Conservation (phyloP, 1,140 invertebrate genomes). For the Megalopta genalis region DNA sequence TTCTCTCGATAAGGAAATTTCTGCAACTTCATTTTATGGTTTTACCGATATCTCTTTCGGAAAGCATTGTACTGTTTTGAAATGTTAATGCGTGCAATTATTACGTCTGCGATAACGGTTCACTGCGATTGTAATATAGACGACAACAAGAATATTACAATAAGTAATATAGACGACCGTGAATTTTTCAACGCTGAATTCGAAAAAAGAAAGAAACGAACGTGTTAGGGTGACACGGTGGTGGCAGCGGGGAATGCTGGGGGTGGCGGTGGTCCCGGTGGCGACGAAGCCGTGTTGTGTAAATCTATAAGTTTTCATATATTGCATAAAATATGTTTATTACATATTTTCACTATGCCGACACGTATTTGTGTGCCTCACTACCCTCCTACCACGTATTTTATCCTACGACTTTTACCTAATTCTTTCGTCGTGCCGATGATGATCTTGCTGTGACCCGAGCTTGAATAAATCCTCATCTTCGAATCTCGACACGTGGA, state of each 20-base stretch:
- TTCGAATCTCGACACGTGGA: not conserved
- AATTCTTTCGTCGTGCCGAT: not conserved
- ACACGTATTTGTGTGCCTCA: slow-evolving; percentile 50
- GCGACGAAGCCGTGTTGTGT: slow-evolving; percentile 47
- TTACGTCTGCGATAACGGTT: not conserved
- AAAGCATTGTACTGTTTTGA: not conserved
- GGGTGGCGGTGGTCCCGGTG: slow-evolving; percentile 30
- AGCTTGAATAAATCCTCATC: not conserved
- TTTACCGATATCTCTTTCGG: not conserved
- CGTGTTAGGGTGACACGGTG: not conserved
- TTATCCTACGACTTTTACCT: slow-evolving; percentile 19
- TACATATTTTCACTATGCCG: slow-evolving; percentile 64
- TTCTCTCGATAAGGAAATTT: not conserved
- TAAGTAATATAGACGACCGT: too few relatives aligned
- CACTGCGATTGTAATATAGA: not conserved
- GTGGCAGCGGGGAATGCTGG: slow-evolving; percentile 21
- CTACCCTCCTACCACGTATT: slow-evolving; percentile 14
- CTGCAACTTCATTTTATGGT: slow-evolving; percentile 29
- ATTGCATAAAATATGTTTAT: slow-evolving; percentile 66
- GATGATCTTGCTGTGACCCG: not conserved
- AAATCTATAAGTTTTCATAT: slow-evolving; percentile 58
- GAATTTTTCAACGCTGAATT: not conserved
- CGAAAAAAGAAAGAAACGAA: not conserved
- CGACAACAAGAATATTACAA: too few relatives aligned
- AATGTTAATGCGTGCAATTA: not conserved